Evolutionary conservation across 2,113 vertebrate genomes (phyloP), one percentile per base, ranked within the genome.

Genomic region (Mandrillus leucophaeus): DNA sequence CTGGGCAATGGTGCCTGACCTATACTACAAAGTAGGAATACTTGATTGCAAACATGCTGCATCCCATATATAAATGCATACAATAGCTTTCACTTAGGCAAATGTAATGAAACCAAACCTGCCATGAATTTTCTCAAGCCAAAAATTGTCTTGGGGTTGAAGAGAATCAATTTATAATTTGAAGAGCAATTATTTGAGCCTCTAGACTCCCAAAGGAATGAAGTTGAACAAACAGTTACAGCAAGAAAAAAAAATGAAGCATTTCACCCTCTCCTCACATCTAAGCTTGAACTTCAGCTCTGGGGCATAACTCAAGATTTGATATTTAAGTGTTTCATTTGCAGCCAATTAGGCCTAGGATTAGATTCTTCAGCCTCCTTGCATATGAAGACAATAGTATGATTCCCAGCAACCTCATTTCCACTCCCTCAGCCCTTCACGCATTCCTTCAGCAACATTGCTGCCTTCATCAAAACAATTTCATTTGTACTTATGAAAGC

Each of bases 311-410:
- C 95, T 98, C 73, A 97, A 98, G 98, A 98, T 98, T 98, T 98
- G 68, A 98, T 98, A 98, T 98, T 98, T 98, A 99, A 98, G 93
- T 98, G 97, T 98, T 98, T 98, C 98, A 98, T 98, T 98, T 99
- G 96, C 97, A 98, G 98, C 84, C 98, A 99, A 97, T 98, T 99
- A 99, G 98, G 83, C 50, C 92, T 85, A 94, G 96, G 93, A 98
- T 98, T 98, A 98, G 94, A 98, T 98, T 98, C 90, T 43, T 25
- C 70, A 95, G 93, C 73, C 27, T 72, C 79, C 79, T 98, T n/a
- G 0, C 68, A 96, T 98, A 95, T 66, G 88, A 94, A 93, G 96
- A 98, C 96, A 97, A 96, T 95, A 95, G 91, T 85, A 88, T 2
- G 97, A 97, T 97, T 98, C 98, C 93, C 95, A 97, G 93, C 48